phyloP scores from a whole-genome alignment of 2,888 invertebrate genomes.

The Theristus sp. region DNA sequence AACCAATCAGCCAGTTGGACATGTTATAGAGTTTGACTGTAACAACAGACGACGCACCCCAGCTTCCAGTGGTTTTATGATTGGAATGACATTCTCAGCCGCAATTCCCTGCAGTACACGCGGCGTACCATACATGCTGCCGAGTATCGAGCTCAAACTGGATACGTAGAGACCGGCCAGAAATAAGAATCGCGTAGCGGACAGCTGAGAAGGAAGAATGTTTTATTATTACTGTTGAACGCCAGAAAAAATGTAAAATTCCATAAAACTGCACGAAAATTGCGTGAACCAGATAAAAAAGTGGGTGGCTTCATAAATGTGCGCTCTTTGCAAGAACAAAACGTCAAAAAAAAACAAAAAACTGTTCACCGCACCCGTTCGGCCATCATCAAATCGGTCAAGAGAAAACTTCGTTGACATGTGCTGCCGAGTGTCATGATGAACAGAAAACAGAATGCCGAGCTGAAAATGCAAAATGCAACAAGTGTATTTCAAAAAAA shows the following conservation, averaged over 20 bases:
- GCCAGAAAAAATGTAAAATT: no score
- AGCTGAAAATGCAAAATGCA: constrained; percentile 46
- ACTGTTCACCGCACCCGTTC: constrained; percentile 51
- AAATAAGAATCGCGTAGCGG: constrained; percentile 45
- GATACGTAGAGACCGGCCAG: constrained; percentile 82
- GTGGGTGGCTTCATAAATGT: no score
- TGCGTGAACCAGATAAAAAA: no score
- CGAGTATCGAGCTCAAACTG: constrained; percentile 82
- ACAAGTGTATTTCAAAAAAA: no score
- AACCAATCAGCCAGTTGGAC: no score
- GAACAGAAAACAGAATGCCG: constrained; percentile 69
- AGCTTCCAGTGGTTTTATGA: constrained; percentile 60
- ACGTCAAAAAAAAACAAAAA: background rate
- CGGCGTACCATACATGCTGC: constrained; percentile 87
- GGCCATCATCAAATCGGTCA: constrained; percentile 68
- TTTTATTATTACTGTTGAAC: no score
- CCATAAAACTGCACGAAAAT: no score
- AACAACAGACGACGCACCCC: constrained; percentile 48
- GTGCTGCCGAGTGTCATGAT: constrained; percentile 73
- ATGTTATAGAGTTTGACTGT: no score
- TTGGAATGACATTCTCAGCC: constrained; percentile 79
- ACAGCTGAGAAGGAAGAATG: no score
- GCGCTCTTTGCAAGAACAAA: no score
- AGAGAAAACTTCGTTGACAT: constrained; percentile 50
- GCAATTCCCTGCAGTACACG: constrained; percentile 84